Evolutionary conservation across 1,140 invertebrate species (phyloP).

Genomic region (Dendroctonus ponderosae): DNA sequence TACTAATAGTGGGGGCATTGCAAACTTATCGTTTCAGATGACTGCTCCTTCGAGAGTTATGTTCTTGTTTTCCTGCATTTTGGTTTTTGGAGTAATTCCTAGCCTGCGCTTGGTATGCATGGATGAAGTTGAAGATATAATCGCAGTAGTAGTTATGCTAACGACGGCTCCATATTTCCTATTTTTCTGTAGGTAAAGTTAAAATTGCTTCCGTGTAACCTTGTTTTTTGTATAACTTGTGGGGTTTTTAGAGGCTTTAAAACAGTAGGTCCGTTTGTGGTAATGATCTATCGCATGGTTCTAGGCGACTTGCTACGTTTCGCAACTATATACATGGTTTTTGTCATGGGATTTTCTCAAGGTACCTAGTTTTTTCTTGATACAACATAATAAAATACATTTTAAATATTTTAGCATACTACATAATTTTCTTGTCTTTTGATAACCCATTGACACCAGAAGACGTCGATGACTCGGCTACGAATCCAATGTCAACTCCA

Average conservation of each 20-base stretch:
- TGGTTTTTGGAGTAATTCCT: constrained; percentile 77
- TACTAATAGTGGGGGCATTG: too few relatives aligned
- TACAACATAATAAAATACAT: constrained; percentile 10
- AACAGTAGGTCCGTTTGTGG: constrained; percentile 97
- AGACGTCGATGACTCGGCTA: constrained; percentile 66
- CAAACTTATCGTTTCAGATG: constrained; percentile 58
- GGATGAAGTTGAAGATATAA: constrained; percentile 82
- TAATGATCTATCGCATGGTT: constrained; percentile 99
- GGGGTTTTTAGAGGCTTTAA: constrained; percentile 81
- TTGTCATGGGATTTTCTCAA: constrained; percentile 97
- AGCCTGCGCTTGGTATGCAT: constrained; percentile 80
- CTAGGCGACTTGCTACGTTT: constrained; percentile 93
- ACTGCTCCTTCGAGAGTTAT: constrained; percentile 87
- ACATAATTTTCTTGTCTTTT: constrained; percentile 87
- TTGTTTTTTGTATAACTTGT: not conserved
- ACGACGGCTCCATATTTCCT: constrained; percentile 95
- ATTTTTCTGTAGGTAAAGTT: constrained; percentile 88
- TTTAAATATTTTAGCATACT: constrained; percentile 69
- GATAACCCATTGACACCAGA: constrained; percentile 73
- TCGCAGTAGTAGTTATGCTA: constrained; percentile 91
- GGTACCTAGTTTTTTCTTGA: constrained; percentile 53
- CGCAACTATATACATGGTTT: constrained; percentile 93
- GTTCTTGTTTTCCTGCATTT: constrained; percentile 88
- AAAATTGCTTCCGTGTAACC: not conserved
- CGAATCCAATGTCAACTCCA: constrained; percentile 85